Evolutionary conservation across 1,140 invertebrate genomes (phyloP), one percentile per base, ranked within the genome.

Genomic region (Bombus waltoni): DNA sequence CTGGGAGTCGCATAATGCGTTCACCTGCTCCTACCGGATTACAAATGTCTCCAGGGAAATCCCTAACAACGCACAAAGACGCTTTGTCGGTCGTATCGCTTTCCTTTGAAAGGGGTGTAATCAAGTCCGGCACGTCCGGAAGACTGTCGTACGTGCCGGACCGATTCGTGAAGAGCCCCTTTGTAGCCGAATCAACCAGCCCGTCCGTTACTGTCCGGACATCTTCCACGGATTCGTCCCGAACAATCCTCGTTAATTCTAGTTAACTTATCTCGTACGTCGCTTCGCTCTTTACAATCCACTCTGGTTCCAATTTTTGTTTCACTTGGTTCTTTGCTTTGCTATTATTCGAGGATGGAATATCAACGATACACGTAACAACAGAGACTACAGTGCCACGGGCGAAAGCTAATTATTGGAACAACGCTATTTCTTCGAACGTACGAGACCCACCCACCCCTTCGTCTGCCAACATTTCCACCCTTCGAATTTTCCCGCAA

Each of bases 81-180:
- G 80, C 84, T 87, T 82, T 91, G 87, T 92, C 75, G 87, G 79
- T 74, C 74, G 53, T 87, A 91, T 90, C 87, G 70, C 68, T 88
- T 89, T 84, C 78, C 91, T 92, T 93, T 92, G 71, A 90, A 83
- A 81, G 65, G 66, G 82, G 65, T 81, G 79, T 89, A 89, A 90
- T 90, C 89, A 87, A 81, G 88, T 90, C 88, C 74, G 44, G 83
- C 85, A 85, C 75, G 65, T 53, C 74, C 89, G 86, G 85, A 87
- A 90, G 88, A 76, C 66, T 78, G 62, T 44, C 44, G 78, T 85
- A 72, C 86, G 88, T 85, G 88, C 86, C 74, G 25, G n/a, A 38
- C 40, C 66, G 38, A 87, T 79, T 78, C 71, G 73, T 81, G 66
- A 90, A 84, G 28, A 83, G 72, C 78, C 78, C 70, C 88, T 88